Evolutionary conservation across 2,113 vertebrate genomes (phyloP), one percentile per base, ranked within the genome.

Genomic region (Dolichallabes microphthalmus): DNA sequence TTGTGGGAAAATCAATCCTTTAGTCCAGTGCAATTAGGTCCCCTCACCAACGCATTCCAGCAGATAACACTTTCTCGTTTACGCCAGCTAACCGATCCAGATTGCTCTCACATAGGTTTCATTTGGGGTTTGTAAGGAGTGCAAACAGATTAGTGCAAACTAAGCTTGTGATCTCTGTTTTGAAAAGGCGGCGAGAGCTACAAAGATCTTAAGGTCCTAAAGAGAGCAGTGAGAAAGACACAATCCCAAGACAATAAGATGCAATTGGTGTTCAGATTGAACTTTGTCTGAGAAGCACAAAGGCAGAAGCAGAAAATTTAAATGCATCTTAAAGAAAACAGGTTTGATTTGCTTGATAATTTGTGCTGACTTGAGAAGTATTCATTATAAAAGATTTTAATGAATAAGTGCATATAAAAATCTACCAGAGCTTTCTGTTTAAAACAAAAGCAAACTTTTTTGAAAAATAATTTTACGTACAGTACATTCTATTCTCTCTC

Each of bases 71-170:
- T 64, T 35, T 64, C 87, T 82, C 71, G 79, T 86, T 86, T 88
- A 86, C 78, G 86, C 82, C 82, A 22, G 30, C 82, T 86, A 88
- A 88, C 88, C 73, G 79, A 88, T 86, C 82, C 88, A 88, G 82
- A 89, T 88, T 88, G 85, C 82, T 76, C 68, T 89, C 83, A 88
- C 82, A 86, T 82, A 86, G 68, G 27, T 88, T 87, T 88, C 79
- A 53, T 86, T 89, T 84, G 76, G 68, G 84, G 85, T 85, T 86
- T 89, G 86, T 86, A 86, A 89, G 60, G 79, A 88, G 88, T 75
- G 85, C 87, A 89, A 88, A 89, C 88, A 89, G 88, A 89, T 89
- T 88, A 89, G 69, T 60, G 74, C 82, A 82, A 84, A 86, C 64
- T 88, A 88, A 89, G 85, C 86, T 86, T 84, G 82, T 86, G 86